These are phyloP conservation scores for Chondrosia reniformis DNA, from an alignment of 37 sponge, comb jelly and placozoan genomes.

Conservation along the genomic window DNA sequence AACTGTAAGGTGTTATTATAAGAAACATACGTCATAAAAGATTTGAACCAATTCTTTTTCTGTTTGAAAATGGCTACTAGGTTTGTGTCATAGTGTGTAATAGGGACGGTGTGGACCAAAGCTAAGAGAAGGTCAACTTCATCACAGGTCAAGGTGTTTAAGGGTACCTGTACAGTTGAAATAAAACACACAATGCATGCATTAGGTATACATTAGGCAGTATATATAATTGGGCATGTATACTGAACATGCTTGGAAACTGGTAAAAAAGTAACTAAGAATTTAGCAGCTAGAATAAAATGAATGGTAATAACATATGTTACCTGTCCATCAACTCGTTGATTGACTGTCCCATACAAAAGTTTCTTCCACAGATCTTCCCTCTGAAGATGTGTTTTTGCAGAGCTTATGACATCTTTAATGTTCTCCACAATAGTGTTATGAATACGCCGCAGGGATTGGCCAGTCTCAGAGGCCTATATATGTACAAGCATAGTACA, in stretches of 20 bases:
- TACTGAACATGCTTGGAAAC: background rate
- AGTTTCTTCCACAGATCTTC: slow-evolving; percentile 74
- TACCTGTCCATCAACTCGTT: background rate
- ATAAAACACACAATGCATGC: background rate
- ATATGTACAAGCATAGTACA: background rate
- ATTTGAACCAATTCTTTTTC: slow-evolving; percentile 41
- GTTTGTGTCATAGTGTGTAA: slow-evolving; percentile 38
- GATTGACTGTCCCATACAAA: slow-evolving; percentile 39
- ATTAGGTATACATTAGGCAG: background rate
- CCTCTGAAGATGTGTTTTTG: slow-evolving; percentile 39
- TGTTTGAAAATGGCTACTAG: slow-evolving; percentile 27
- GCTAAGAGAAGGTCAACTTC: slow-evolving; percentile 49
- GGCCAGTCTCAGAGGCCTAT: slow-evolving; percentile 6
- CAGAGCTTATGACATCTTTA: background rate
- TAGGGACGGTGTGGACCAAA: slow-evolving; percentile 34
- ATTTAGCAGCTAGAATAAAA: too few species aligned
- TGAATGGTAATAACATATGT: too few species aligned
- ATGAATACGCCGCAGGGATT: background rate
- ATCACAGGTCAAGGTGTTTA: slow-evolving; percentile 16
- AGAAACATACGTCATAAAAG: slow-evolving; percentile 47
- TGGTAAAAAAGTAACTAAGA: too few species aligned
- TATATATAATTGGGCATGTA: too few species aligned
- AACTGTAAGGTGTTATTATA: too few species aligned
- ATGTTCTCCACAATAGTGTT: slow-evolving; percentile 11
- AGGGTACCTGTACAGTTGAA: background rate